These are phyloP conservation scores for Psophia crepitans DNA, from an alignment of 2,113 vertebrate genomes.

Conservation along the genomic window DNA sequence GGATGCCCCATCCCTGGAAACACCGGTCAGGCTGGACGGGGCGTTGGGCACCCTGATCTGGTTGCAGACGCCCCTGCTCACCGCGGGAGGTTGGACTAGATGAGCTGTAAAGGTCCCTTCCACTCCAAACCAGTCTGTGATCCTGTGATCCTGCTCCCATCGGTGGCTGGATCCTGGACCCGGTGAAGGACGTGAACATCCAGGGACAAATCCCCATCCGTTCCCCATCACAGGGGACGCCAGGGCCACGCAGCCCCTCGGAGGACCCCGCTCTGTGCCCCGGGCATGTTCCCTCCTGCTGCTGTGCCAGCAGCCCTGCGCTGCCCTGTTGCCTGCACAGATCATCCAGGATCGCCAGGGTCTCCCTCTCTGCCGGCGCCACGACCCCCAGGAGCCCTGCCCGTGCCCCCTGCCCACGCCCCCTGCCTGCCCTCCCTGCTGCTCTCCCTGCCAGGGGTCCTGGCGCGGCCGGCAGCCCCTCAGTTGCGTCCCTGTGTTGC, in stretches of 20 bases:
- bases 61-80: background rate
- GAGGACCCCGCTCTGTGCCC: background rate
- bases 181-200: background rate
- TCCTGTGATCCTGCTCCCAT: background rate
- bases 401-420: no score
- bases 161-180: background rate
- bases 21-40: accelerated
- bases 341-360: background rate
- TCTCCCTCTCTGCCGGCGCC: accelerated
- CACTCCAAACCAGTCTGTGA: accelerated
- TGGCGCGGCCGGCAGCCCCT: background rate
- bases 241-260: background rate
- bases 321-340: accelerated
- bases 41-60: accelerated
- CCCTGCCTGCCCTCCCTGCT: background rate
- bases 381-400: background rate
- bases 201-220: accelerated
- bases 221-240: accelerated
- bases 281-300: accelerated
- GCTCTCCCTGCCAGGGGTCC: accelerated
- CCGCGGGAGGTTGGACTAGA: accelerated
- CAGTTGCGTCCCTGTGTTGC: background rate
- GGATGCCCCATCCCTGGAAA: background rate
- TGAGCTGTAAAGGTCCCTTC: background rate
- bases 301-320: background rate